Evolutionary conservation across 2,888 invertebrate species (phyloP).

Genomic region (Sericinus montela): DNA sequence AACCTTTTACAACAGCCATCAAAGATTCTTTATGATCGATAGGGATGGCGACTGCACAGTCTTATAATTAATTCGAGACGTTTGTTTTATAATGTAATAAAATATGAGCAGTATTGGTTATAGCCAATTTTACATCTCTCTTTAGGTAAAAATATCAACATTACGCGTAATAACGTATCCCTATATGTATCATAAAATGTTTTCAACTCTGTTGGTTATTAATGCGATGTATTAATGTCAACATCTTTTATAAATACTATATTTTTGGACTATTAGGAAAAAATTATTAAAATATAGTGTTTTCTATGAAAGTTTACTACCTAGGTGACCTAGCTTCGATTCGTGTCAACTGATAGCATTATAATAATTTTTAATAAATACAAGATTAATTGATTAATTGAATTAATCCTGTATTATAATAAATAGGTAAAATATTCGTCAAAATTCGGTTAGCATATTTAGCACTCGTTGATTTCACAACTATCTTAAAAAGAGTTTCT

Average conservation of each 20-base stretch:
- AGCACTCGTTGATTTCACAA: too few relatives aligned
- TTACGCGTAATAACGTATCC: constrained; percentile 39
- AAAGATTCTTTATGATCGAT: constrained; percentile 74
- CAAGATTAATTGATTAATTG: too few relatives aligned
- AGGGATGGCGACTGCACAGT: constrained; percentile 63
- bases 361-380: too few relatives aligned
- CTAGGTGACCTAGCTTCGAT: too few relatives aligned
- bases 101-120: constrained; percentile 61
- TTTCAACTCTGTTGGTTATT: constrained; percentile 46
- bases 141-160: constrained; percentile 41
- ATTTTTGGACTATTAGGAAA: too few relatives aligned
- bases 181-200: constrained; percentile 57
- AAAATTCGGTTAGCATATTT: too few relatives aligned
- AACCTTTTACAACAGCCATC: constrained; percentile 75
- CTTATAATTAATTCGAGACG: constrained; percentile 76
- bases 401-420: too few relatives aligned
- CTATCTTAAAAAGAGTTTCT: not conserved
- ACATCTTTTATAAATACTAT: too few relatives aligned
- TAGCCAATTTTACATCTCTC: constrained; percentile 48
- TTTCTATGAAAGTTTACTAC: too few relatives aligned
- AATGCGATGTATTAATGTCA: constrained; percentile 18
- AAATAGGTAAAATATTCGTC: too few relatives aligned
- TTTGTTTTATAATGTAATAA: constrained; percentile 77
- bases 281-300: too few relatives aligned
- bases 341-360: too few relatives aligned